Conservation (phyloP, 1,140 invertebrate genomes). For the Charaxes varanes region DNA sequence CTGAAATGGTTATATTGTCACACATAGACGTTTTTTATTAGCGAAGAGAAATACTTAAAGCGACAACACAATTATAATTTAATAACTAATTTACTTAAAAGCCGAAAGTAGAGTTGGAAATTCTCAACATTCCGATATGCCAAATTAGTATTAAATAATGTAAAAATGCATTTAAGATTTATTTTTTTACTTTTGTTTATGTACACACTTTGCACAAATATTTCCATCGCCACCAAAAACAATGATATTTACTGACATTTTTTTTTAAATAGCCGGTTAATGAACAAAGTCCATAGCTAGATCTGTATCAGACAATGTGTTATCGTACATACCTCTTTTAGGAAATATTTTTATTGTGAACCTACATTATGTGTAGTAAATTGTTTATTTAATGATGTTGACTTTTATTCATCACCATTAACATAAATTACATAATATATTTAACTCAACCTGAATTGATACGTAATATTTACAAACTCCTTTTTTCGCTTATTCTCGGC, state of each 20-base stretch:
- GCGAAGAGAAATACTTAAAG: no score
- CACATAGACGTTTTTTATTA: no score
- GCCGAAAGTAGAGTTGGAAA: constrained; percentile 38
- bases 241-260: constrained; percentile 8
- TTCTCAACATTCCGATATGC: constrained; percentile 61
- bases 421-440: no score
- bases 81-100: constrained; percentile 13
- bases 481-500: no score
- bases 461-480: no score
- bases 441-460: no score
- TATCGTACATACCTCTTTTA: constrained; percentile 63
- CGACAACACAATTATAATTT: no score
- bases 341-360: constrained; percentile 71
- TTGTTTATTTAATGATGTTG: constrained; percentile 69
- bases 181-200: constrained; percentile 32
- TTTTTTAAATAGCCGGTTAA: constrained; percentile 10
- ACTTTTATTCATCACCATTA: no score
- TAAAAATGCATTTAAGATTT: constrained; percentile 52
- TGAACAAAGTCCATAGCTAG: constrained; percentile 28
- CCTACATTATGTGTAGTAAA: constrained; percentile 73
- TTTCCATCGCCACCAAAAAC: constrained; percentile 3
- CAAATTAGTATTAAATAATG: constrained; percentile 51
- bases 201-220: constrained; percentile 9
- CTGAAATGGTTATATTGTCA: no score
- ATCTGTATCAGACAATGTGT: constrained; percentile 64